These are phyloP conservation scores for Sweltsa coloradensis DNA, from an alignment of 1,140 invertebrate species.

Conservation along the genomic window DNA sequence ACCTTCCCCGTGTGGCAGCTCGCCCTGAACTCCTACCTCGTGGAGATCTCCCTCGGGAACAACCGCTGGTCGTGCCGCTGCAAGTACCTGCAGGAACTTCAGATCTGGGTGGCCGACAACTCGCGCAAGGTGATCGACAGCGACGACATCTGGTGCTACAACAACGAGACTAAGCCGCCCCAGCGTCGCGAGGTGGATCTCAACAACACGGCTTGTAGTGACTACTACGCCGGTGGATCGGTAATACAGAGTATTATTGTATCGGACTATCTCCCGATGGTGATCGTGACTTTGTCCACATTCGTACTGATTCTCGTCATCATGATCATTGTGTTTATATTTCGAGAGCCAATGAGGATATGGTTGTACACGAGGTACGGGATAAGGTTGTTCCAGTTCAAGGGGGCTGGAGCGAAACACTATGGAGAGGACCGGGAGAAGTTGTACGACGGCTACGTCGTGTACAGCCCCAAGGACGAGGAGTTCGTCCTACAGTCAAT, in stretches of 20 bases:
- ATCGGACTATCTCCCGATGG: conserved; percentile 72
- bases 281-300: conserved; percentile 57
- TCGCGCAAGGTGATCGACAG: conserved; percentile 65
- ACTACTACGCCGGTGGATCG: conserved; percentile 68
- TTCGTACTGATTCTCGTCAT: conserved; percentile 58
- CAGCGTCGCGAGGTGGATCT: conserved; percentile 62
- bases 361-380: conserved; percentile 83
- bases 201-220: conserved; percentile 68
- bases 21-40: conserved; percentile 53
- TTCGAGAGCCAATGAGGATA: conserved; percentile 68
- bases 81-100: conserved; percentile 74
- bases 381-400: conserved; percentile 53
- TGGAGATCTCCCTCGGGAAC: conserved; percentile 56
- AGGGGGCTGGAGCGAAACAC: conserved; percentile 31
- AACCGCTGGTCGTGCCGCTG: conserved; percentile 87
- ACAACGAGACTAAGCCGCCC: conserved; percentile 55
- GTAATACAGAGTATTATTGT: conserved; percentile 72
- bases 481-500: conserved; percentile 76
- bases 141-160: conserved; percentile 65
- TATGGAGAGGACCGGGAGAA: conserved; percentile 65
- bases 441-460: conserved; percentile 83
- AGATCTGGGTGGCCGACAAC: conserved; percentile 71
- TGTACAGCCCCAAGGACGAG: conserved; percentile 86
- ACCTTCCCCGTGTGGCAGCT: conserved; percentile 77
- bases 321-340: conserved; percentile 66